Base-by-base conservation (phyloP, 2,113 vertebrate species). In the Cisticola juncidis region DNA sequence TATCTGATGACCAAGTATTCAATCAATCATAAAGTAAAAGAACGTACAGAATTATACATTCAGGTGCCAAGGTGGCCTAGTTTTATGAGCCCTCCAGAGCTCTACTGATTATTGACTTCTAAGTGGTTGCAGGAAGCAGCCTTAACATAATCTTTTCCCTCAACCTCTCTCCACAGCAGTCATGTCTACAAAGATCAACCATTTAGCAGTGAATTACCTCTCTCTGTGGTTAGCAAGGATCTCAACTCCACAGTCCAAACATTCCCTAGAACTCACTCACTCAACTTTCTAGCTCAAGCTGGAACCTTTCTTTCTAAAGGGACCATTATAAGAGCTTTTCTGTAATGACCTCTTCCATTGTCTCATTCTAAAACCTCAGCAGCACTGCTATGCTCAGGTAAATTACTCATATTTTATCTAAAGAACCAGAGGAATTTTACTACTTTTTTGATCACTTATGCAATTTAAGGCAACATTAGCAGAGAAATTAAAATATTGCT, bases 151-250 rank as follows among this genome's bases (percentile, higher is more conserved):
- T 8, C 11, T 76, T 47, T 56, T 14, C 9, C 18, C 42, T 9
- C 22, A 72, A 2, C 4, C 15, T 45, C 22, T 56, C 11, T n/a
- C 72, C n/a, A 23, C 1, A 72, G n/a, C 3, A 64, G 15, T 45
- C 2, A 6, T 13, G 15, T 35, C 58, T 69, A 11, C 5, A 88
- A 26, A 65, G 16, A 77, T 19, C 0, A 0, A 36, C 14, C 23
- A 66, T n/a, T 68, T 23, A 54, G 19, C 48, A 72, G 45, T 28
- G 17, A 83, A 44, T 20, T 58, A 29, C 12, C 20, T 14, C 25
- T 64, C 38, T 51, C 57, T 57, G 3, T 11, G 9, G 4, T 50
- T 53, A 54, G 21, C 40, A 76, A 69, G 31, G 13, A 35, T 72
- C 11, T 29, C 47, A 84, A 16, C 9, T 79, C 19, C 17, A 28